Conservation (phyloP, 1,140 invertebrate species). For the Pogonomyrmex barbatus region DNA sequence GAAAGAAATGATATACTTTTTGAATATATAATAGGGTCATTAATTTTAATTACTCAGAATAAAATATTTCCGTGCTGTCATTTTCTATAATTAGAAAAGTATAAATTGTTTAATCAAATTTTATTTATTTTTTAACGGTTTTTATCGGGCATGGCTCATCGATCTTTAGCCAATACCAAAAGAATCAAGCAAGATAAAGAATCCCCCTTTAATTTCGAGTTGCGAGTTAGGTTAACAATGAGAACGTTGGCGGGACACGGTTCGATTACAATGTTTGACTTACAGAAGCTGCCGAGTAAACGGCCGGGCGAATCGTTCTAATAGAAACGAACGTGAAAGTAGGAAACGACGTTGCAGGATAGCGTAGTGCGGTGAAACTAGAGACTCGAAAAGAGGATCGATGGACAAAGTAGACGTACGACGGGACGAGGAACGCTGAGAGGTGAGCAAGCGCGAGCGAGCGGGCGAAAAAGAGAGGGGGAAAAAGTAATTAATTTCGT, state of each 20-base stretch:
- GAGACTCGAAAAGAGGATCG: neutral
- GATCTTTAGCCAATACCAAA: conserved; percentile 34
- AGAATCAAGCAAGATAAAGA: conserved; percentile 10
- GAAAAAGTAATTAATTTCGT: conserved; percentile 75
- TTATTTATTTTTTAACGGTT: neutral
- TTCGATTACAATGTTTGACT: conserved; percentile 61
- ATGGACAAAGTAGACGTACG: conserved; percentile 26
- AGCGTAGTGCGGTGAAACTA: neutral
- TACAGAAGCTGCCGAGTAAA: conserved; percentile 45
- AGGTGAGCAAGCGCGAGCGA: neutral
- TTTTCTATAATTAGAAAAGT: neutral
- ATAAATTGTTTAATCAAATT: neutral
- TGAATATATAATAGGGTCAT: neutral
- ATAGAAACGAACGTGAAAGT: conserved; percentile 33
- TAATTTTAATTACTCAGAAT: neutral
- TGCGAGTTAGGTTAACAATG: conserved; percentile 8
- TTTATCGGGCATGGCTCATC: neutral
- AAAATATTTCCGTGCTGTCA: neutral
- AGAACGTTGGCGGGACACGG: conserved; percentile 24
- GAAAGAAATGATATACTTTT: neutral
- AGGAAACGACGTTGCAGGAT: conserved; percentile 27
- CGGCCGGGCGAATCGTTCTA: conserved; percentile 33
- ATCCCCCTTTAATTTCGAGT: conserved; percentile 35
- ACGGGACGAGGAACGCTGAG: neutral
- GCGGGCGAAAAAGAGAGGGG: neutral